A percentile compares a stretch with the other conserved stretches of the same genome.
phyloP scores from a whole-genome alignment of 2,797 vertebrate genomes.

The Sternarchorhynchus goeldii region DNA sequence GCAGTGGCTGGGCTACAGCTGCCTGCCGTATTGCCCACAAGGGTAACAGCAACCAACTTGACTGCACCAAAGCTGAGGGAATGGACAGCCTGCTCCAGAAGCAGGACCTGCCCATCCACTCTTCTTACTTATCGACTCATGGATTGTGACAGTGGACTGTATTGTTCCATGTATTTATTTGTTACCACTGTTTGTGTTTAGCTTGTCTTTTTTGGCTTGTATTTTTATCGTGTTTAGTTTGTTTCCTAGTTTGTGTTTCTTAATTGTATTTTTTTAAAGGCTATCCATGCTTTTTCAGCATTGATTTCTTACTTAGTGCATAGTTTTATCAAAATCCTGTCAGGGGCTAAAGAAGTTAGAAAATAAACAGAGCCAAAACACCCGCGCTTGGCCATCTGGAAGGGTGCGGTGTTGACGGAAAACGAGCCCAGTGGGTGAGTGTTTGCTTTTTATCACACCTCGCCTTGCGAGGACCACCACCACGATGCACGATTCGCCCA shows the following conservation, averaged over 20 bases:
- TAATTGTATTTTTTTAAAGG: conserved; percentile 5
- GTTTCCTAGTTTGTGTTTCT: conserved; percentile 7
- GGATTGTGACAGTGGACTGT: conserved; percentile 51
- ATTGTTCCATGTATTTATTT: conserved; percentile 37
- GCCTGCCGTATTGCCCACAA: neutral
- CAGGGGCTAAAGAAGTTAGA: conserved; percentile 11
- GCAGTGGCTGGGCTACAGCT: neutral
- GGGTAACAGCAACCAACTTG: neutral
- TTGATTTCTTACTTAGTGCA: conserved; percentile 39
- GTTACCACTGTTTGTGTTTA: conserved; percentile 52
- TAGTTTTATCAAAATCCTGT: conserved; percentile 21
- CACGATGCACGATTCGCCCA: neutral
- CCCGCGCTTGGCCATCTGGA: conserved; percentile 28
- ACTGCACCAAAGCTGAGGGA: neutral
- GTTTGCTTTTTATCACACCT: conserved; percentile 42
- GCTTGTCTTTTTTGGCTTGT: conserved; percentile 32
- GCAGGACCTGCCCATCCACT: too few species aligned
- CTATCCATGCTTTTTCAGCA: neutral
- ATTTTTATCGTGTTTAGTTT: neutral
- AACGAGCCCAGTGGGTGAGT: conserved; percentile 44
- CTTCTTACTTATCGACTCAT: conserved; percentile 29
- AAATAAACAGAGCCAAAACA: conserved; percentile 30
- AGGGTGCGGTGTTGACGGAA: conserved; percentile 22
- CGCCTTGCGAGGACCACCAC: conserved; percentile 25
- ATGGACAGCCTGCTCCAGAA: neutral